phyloP scores from a whole-genome alignment of 2,113 vertebrate species.

The Rhombomys opimus region DNA sequence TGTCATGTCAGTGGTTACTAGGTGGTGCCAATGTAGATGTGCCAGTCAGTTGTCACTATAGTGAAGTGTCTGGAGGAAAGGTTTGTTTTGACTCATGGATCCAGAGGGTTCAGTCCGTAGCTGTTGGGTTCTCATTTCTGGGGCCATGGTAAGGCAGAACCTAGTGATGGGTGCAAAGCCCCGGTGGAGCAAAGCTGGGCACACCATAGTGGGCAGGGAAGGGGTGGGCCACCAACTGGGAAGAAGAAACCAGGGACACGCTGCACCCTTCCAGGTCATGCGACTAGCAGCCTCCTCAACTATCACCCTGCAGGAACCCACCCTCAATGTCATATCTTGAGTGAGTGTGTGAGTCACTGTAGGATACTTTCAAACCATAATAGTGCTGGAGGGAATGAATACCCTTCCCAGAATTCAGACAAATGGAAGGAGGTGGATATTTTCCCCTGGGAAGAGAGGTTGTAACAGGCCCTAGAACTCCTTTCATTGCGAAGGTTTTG shows the following conservation, averaged over 20 bases:
- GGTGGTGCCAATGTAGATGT: neutral
- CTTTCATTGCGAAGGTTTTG: neutral
- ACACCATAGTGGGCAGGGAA: neutral
- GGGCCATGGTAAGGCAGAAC: neutral
- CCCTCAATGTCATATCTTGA: neutral
- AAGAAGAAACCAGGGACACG: neutral
- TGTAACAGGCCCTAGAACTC: neutral
- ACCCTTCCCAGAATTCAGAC: neutral
- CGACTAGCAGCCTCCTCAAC: neutral
- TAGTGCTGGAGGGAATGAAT: neutral
- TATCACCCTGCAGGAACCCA: neutral
- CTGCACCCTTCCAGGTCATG: neutral
- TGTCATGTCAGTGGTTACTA: neutral
- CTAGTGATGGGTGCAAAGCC: neutral
- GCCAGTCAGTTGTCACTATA: neutral
- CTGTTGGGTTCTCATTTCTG: neutral
- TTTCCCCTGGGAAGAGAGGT: neutral
- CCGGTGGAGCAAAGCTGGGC: neutral
- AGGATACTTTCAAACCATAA: neutral
- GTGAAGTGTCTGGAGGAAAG: neutral
- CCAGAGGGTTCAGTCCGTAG: neutral
- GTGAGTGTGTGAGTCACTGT: neutral
- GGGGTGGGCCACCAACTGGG: no score
- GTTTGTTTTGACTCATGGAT: neutral
- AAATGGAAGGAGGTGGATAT: neutral